Evolutionary conservation across 1,140 invertebrate genomes (phyloP).

Genomic region (Neelides sp.): DNA sequence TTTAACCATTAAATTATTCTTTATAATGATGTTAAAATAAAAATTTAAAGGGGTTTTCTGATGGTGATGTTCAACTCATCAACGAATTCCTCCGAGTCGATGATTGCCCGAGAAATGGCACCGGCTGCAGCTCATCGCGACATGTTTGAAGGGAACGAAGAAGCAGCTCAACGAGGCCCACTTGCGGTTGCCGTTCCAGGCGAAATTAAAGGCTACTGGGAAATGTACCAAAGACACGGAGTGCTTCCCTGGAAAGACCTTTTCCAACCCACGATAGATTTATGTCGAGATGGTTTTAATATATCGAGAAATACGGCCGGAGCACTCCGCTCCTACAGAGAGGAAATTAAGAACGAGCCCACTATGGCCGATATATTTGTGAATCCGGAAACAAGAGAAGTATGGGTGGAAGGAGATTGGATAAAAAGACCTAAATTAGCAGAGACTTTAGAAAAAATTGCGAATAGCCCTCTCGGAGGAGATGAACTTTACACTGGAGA

Average conservation of each 20-base stretch:
- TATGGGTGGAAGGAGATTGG: conserved; percentile 53
- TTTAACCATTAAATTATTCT: too few species aligned
- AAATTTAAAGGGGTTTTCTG: too few species aligned
- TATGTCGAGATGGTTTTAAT: conserved; percentile 34
- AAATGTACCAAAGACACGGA: conserved; percentile 50
- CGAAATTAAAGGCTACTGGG: conserved; percentile 76
- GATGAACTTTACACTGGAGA: conserved; percentile 55
- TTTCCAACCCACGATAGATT: conserved; percentile 35
- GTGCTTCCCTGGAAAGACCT: conserved; percentile 36
- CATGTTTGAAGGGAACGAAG: conserved; percentile 52
- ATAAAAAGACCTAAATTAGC: conserved; percentile 57
- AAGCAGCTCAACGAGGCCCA: conserved; percentile 38
- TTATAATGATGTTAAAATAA: too few species aligned
- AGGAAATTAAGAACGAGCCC: conserved; percentile 7
- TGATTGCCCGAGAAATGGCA: conserved; percentile 73
- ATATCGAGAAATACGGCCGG: conserved; percentile 30
- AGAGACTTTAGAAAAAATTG: conserved; percentile 56
- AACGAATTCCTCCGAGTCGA: conserved; percentile 26
- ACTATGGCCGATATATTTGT: conserved; percentile 49
- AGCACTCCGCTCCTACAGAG: conserved; percentile 16
- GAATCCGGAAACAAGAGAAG: conserved; percentile 47
- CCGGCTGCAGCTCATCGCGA: conserved; percentile 49
- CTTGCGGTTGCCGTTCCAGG: conserved; percentile 76
- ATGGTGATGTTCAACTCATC: neutral
- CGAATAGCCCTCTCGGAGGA: conserved; percentile 44